phyloP scores from a whole-genome alignment of 2,797 vertebrate species.

The Cyclopterus lumpus region DNA sequence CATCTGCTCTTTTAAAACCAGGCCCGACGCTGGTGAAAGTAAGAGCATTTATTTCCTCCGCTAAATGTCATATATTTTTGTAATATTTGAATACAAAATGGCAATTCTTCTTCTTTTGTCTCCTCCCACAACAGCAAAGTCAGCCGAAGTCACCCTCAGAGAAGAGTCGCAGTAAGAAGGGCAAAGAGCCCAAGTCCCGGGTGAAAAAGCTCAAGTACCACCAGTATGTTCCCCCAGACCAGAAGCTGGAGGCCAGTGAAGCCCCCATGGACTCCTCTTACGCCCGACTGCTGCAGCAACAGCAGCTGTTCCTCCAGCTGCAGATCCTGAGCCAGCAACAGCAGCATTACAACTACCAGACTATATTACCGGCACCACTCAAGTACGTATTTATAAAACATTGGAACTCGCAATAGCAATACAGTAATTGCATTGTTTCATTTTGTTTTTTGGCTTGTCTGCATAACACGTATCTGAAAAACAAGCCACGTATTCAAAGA shows the following conservation, averaged over 20 bases:
- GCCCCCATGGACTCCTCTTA: constrained; percentile 97
- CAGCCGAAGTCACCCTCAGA: constrained; percentile 91
- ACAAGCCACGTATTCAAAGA: constrained; percentile 29
- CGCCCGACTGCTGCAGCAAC: constrained; percentile 95
- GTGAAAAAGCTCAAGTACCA: constrained; percentile 99
- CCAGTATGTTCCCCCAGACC: constrained; percentile 98
- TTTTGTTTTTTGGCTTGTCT: neutral
- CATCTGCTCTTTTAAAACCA: constrained; percentile 84
- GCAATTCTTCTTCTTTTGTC: neutral
- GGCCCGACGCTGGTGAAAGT: constrained; percentile 94
- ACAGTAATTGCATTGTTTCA: neutral
- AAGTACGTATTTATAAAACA: constrained; percentile 86
- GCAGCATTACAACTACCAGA: constrained; percentile 99
- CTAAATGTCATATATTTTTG: neutral
- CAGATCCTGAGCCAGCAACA: constrained; percentile 99
- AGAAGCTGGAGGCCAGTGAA: constrained; percentile 93
- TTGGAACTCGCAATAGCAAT: neutral
- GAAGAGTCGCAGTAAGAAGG: constrained; percentile 95
- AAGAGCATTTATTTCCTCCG: constrained; percentile 23
- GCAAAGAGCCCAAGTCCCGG: constrained; percentile 92
- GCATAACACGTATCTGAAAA: constrained; percentile 22
- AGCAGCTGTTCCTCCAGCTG: constrained; percentile 98
- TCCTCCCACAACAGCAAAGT: constrained; percentile 87
- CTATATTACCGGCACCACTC: constrained; percentile 94
- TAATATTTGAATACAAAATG: neutral